Conservation (phyloP, 2,113 vertebrate species). For the Aptenodytes forsteri region DNA sequence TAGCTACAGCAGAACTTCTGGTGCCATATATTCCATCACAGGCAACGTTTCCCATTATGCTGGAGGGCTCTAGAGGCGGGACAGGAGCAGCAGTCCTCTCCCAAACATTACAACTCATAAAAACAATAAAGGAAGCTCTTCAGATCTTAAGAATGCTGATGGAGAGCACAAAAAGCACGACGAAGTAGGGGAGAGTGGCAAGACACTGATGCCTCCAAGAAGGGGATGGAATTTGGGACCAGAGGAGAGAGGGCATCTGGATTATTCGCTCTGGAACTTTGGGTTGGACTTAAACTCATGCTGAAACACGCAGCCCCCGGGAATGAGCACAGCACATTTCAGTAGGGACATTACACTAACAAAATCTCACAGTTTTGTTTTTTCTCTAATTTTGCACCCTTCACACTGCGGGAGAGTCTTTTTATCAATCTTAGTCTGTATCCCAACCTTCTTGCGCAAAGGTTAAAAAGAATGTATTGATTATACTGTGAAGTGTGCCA, state of each 20-base stretch:
- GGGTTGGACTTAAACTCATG: accelerated
- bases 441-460: constrained; percentile 61
- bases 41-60: neutral
- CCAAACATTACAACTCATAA: neutral
- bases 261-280: neutral
- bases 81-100: neutral
- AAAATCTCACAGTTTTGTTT: neutral
- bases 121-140: neutral
- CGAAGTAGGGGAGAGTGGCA: neutral
- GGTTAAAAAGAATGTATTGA: constrained; percentile 74
- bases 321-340: neutral
- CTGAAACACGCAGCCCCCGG: neutral
- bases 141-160: neutral
- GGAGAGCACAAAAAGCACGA: neutral
- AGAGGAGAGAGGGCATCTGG: neutral
- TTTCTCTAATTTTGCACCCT: constrained; percentile 23
- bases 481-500: constrained; percentile 69
- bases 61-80: neutral
- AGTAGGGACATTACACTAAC: neutral
- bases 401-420: constrained; percentile 39
- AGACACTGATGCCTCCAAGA: neutral
- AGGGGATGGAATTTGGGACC: neutral
- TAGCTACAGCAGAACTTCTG: neutral
- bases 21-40: neutral
- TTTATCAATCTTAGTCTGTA: constrained; percentile 67